A percentile compares a stretch with the other conserved stretches of the same genome.
These are phyloP conservation scores for Amiota minor DNA, from an alignment of 2,888 invertebrate genomes.

Conservation along the genomic window DNA sequence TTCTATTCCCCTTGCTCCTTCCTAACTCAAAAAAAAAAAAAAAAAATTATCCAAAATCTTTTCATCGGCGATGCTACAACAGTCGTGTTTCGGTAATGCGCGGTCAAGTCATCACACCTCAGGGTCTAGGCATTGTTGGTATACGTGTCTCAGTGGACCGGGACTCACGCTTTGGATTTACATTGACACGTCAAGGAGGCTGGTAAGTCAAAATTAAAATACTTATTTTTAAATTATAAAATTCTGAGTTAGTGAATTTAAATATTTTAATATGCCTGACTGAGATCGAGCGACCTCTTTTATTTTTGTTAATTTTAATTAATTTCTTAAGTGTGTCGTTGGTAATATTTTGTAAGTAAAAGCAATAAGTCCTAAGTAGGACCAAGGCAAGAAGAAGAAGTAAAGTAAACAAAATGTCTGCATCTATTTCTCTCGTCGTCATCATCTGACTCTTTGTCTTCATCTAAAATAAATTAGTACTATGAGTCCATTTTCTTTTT, in stretches of 20 bases:
- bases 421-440: too few species aligned
- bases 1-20: constrained; percentile 2
- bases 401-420: too few species aligned
- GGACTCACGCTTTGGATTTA: constrained; percentile 96
- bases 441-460: constrained; percentile 22
- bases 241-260: not conserved
- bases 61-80: constrained; percentile 54
- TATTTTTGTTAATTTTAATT: constrained; percentile 3
- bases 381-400: too few species aligned
- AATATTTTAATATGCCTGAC: not conserved
- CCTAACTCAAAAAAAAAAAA: not conserved
- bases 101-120: constrained; percentile 95
- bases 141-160: constrained; percentile 96
- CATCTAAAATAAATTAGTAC: constrained; percentile 58
- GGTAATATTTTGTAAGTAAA: not conserved
- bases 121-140: constrained; percentile 96
- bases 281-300: not conserved
- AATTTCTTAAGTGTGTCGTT: constrained; percentile 20
- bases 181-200: constrained; percentile 92
- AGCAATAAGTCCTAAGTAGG: too few species aligned
- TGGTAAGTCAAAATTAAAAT: constrained; percentile 81
- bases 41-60: not conserved
- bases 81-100: constrained; percentile 99
- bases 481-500: constrained; percentile 49
- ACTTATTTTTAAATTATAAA: not conserved